phyloP scores from a whole-genome alignment of 2,797 vertebrate genomes.

The Molothrus ater region DNA sequence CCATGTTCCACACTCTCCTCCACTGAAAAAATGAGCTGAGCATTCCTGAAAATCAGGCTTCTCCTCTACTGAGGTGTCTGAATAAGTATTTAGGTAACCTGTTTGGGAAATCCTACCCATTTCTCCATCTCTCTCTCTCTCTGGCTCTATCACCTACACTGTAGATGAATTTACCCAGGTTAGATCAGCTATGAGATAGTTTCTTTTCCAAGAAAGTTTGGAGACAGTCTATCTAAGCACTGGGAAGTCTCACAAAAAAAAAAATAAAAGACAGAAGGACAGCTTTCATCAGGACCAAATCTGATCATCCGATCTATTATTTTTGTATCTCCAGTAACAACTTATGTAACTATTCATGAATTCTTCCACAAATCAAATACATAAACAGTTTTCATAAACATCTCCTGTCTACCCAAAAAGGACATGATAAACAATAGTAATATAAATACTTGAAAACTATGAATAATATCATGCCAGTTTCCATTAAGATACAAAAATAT shows the following conservation, averaged over 20 bases:
- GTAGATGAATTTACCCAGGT: not conserved
- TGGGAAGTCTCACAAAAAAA: not conserved
- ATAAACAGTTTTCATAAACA: not conserved
- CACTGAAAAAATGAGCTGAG: not conserved
- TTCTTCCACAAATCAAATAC: constrained; percentile 8
- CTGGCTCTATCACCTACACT: not conserved
- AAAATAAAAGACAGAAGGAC: not conserved
- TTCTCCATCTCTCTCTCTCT: not conserved
- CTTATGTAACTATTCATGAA: not conserved
- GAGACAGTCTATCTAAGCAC: not conserved
- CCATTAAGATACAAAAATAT: constrained; percentile 12
- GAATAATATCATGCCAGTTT: constrained; percentile 30
- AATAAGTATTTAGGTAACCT: not conserved
- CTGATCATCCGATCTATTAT: not conserved
- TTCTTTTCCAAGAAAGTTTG: not conserved
- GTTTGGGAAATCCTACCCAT: not conserved
- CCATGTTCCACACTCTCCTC: not conserved
- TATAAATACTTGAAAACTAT: constrained; percentile 37
- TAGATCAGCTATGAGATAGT: not conserved
- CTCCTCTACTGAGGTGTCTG: not conserved
- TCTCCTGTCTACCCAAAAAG: not conserved
- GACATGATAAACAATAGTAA: constrained; percentile 42
- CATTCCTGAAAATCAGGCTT: not conserved
- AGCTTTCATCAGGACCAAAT: not conserved
- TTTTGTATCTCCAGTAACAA: not conserved